Base-by-base conservation (phyloP, 2,888 invertebrate genomes). In the Dorcus parallelipipedus region DNA sequence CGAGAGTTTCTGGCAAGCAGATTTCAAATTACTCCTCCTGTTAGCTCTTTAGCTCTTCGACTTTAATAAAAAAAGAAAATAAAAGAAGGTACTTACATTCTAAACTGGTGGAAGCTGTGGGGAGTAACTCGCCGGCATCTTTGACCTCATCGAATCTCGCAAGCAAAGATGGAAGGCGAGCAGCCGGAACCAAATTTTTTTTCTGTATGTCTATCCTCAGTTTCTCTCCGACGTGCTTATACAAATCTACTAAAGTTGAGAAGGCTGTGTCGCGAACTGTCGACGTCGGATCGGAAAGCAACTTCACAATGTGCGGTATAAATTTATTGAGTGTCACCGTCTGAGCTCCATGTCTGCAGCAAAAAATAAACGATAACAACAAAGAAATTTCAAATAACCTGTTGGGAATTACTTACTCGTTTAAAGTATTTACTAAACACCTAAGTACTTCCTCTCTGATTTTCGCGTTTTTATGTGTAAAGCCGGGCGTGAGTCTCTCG, bases 381-480 rank as follows among this genome's bases (percentile, higher is more conserved):
- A 26, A 6, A 8, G 45, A 47, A 17, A 52, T 5, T 3, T 43
- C n/a, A 8, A 9, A 8, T 10, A 42, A 14, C 14, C 14, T 14
- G 20, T 9, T n/a, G 23, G 9, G 9, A 1, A 6, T 23, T 23
- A 78, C 89, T 86, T 78, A 94, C 91, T 90, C 88, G 74, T 93
- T 90, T 38, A 97, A 79, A 48, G 93, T 86, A 57, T 89, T 87
- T 62, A 91, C 89, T 67, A 97, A 86, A 67, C 92, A 89, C 66
- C 89, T 82, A 61, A 95, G 81, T 38, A 92, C 89, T 78, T 96
- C 96, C 74, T 97, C 95, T 54, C 95, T 80, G 39, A 97, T 90
- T 81, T 95, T 93, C 71, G 93, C 89, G 76, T 96, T 94, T 80
- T 96, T 96, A 81, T 97, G 96, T 67, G 84, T 83, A 71, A 95